Evolutionary conservation across 2,113 vertebrate genomes (phyloP).

Genomic region (Tragelaphus strepsiceros): DNA sequence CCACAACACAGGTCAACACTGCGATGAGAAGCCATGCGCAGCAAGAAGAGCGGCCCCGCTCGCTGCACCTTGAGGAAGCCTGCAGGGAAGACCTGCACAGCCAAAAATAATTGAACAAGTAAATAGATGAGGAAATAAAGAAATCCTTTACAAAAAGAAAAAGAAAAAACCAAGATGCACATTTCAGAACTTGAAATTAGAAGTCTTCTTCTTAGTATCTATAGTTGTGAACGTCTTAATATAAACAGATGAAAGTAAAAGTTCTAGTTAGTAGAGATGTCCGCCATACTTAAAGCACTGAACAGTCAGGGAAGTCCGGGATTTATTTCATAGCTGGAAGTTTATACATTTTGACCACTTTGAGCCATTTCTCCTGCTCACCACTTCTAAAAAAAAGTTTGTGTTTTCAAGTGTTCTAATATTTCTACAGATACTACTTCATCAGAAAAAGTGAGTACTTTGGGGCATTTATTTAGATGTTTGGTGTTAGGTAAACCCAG

Average conservation of each 20-base stretch:
- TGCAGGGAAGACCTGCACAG: neutral
- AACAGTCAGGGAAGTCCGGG: no score
- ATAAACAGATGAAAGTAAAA: neutral
- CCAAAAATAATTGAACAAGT: neutral
- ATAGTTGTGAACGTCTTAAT: neutral
- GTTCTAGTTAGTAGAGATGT: neutral
- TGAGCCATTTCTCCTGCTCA: no score
- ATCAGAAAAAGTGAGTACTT: neutral
- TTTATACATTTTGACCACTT: no score
- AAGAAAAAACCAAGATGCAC: neutral
- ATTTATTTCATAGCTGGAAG: no score
- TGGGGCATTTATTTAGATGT: neutral
- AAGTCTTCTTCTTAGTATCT: neutral
- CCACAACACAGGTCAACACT: neutral
- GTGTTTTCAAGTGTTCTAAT: no score
- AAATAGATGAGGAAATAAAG: neutral
- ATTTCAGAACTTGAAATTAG: neutral
- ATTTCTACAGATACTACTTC: no score
- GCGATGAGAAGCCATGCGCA: rapidly evolving
- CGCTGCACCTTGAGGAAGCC: neutral
- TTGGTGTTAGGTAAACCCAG: neutral
- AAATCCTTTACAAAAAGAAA: neutral
- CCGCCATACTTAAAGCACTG: no score
- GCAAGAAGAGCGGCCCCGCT: rapidly evolving
- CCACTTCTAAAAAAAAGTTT: no score